A percentile compares a stretch with the other conserved stretches of the same genome.
phyloP scores from a whole-genome alignment of 2,888 invertebrate species.

The Cantharis nigra region DNA sequence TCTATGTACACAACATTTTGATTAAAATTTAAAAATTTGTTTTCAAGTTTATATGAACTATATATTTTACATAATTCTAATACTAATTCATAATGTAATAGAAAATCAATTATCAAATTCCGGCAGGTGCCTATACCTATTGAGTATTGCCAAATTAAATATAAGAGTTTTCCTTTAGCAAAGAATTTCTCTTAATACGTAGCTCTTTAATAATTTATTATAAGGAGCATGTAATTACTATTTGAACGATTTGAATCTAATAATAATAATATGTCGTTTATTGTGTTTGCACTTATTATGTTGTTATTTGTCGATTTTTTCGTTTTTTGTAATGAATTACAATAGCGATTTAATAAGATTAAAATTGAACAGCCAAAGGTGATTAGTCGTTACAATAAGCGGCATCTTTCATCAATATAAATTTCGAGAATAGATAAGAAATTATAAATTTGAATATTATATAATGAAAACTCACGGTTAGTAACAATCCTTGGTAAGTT shows the following conservation, averaged over 20 bases:
- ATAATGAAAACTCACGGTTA: no score
- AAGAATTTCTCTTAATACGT: background rate
- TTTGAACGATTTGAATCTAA: background rate
- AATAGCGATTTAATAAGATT: background rate
- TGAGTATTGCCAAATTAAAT: background rate
- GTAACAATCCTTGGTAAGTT: background rate
- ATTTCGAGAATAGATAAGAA: background rate
- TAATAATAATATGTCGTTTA: background rate
- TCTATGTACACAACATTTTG: background rate
- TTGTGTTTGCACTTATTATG: background rate
- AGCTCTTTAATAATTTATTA: background rate
- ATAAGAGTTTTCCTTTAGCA: background rate
- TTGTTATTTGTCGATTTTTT: background rate
- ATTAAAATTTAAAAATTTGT: background rate
- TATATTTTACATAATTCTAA: background rate
- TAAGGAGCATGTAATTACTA: background rate
- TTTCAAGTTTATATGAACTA: background rate
- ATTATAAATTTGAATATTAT: background rate
- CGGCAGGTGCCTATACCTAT: background rate
- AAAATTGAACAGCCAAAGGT: background rate
- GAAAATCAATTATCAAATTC: background rate
- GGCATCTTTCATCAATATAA: background rate
- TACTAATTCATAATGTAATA: background rate
- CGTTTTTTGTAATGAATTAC: background rate
- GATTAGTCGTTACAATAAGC: background rate